Conservation (phyloP, 2,888 invertebrate species). For the Drosophila anceps region DNA sequence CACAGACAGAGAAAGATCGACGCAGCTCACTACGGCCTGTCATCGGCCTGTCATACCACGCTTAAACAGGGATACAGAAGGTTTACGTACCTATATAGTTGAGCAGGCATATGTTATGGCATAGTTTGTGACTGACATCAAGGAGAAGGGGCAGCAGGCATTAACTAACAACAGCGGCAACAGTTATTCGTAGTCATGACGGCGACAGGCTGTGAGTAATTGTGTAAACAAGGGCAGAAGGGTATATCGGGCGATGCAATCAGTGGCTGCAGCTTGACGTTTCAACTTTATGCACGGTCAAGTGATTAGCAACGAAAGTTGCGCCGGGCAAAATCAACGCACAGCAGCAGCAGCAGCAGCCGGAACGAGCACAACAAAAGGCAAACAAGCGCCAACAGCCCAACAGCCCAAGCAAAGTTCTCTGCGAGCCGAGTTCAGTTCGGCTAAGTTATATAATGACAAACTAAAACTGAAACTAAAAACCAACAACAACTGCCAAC, state of each 20-base stretch:
- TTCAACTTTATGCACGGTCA: constrained; percentile 74
- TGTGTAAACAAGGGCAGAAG: constrained; percentile 67
- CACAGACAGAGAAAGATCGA: neutral
- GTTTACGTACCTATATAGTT: neutral
- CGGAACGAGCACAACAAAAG: constrained; percentile 51
- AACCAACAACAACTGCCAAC: constrained; percentile 15
- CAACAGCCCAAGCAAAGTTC: constrained; percentile 61
- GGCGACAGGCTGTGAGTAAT: constrained; percentile 68
- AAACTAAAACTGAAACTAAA: constrained; percentile 60
- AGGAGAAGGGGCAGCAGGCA: constrained; percentile 13
- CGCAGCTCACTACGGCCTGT: neutral
- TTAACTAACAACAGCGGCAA: constrained; percentile 56
- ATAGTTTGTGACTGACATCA: constrained; percentile 21
- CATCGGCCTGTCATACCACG: neutral
- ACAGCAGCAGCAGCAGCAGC: constrained; percentile 59
- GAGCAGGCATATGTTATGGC: constrained; percentile 13
- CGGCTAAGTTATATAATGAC: constrained; percentile 73
- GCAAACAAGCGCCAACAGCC: constrained; percentile 68
- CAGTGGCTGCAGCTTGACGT: constrained; percentile 57
- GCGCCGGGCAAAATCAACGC: constrained; percentile 66
- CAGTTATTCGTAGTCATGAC: constrained; percentile 60
- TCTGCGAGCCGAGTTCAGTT: constrained; percentile 48
- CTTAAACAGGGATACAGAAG: neutral
- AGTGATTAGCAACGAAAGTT: constrained; percentile 81
- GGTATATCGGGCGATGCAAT: constrained; percentile 55